Conservation (phyloP, 2,888 invertebrate genomes). For the Exocentrus adspersus region DNA sequence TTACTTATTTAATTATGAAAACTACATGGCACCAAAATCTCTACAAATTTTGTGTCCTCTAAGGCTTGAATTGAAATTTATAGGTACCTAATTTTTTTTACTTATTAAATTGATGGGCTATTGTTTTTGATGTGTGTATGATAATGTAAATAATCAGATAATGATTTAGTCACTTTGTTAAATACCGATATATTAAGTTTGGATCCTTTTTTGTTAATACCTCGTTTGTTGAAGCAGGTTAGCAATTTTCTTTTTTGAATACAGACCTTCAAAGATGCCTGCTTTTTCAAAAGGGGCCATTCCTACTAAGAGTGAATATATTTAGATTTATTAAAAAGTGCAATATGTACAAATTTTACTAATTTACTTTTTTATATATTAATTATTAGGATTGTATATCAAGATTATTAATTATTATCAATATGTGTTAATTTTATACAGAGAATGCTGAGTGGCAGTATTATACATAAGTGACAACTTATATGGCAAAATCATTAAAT, state of each 20-base stretch:
- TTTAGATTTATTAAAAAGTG: slow-evolving; percentile 66
- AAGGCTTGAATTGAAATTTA: neutral
- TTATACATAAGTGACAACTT: slow-evolving; percentile 49
- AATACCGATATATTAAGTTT: slow-evolving; percentile 35
- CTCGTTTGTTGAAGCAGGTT: slow-evolving; percentile 50
- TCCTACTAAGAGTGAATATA: slow-evolving; percentile 56
- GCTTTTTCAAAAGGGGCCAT: slow-evolving; percentile 52
- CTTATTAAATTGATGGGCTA: slow-evolving; percentile 30
- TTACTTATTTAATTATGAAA: no score
- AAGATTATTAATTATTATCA: slow-evolving; percentile 58
- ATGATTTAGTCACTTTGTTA: slow-evolving; percentile 45
- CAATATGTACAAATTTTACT: slow-evolving; percentile 79
- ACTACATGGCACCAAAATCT: no score
- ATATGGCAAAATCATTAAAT: slow-evolving; percentile 23
- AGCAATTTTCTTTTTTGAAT: slow-evolving; percentile 27
- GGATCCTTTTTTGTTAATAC: slow-evolving; percentile 45
- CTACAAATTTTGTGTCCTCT: no score
- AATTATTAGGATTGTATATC: slow-evolving; percentile 62
- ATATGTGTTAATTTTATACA: slow-evolving; percentile 62
- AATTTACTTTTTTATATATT: slow-evolving; percentile 63
- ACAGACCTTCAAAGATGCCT: slow-evolving; percentile 34
- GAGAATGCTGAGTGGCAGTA: slow-evolving; percentile 64
- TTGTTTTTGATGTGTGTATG: slow-evolving; percentile 44
- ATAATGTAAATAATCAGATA: slow-evolving; percentile 50
- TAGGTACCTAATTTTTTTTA: neutral